phyloP scores from a whole-genome alignment of 1,140 invertebrate genomes.

The Sycophila sp. region DNA sequence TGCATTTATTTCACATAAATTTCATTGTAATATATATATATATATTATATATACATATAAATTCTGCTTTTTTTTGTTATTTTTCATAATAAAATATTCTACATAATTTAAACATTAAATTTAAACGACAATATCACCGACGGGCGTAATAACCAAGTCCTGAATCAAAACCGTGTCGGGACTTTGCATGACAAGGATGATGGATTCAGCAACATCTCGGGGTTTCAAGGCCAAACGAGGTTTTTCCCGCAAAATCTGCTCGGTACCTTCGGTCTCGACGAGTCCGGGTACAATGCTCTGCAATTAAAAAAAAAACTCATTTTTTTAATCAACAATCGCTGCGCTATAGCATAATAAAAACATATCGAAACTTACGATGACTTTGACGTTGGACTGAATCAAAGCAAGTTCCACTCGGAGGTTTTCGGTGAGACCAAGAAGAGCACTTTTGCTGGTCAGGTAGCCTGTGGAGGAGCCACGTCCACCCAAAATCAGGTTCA shows the following conservation, averaged over 20 bases:
- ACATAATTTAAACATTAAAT: not conserved
- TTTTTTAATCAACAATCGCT: not conserved
- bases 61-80: not conserved
- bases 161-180: conserved; percentile 54
- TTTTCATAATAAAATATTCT: too few relatives aligned
- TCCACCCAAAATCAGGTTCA: too few relatives aligned
- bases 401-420: conserved; percentile 72
- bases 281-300: conserved; percentile 71
- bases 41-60: too few relatives aligned
- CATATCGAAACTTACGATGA: conserved; percentile 72
- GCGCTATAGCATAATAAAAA: too few relatives aligned
- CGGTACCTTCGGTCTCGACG: conserved; percentile 68
- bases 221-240: conserved; percentile 59
- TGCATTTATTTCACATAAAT: not conserved
- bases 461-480: conserved; percentile 66
- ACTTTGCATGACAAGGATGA: conserved; percentile 68
- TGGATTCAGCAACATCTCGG: conserved; percentile 67
- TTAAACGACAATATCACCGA: conserved; percentile 31
- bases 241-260: conserved; percentile 47
- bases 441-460: not conserved
- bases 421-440: conserved; percentile 72
- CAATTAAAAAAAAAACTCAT: not conserved
- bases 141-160: conserved; percentile 41
- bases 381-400: conserved; percentile 69
- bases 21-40: not conserved